These are phyloP conservation scores for Nephotettix cincticeps DNA, from an alignment of 1,140 invertebrate genomes.

Conservation along the genomic window DNA sequence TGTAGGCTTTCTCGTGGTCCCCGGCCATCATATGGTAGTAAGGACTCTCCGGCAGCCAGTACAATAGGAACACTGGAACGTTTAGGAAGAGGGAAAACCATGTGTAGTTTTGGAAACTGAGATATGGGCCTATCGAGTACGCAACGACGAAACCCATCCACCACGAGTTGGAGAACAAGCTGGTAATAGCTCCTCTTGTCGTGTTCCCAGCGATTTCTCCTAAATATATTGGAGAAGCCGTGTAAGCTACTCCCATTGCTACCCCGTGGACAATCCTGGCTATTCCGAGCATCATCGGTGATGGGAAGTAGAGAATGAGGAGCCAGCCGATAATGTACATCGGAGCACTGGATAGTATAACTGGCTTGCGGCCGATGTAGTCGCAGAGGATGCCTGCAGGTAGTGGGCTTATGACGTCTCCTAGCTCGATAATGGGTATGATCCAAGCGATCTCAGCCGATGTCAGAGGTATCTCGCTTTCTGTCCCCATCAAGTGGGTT, in stretches of 20 bases:
- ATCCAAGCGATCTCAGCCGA: slow-evolving; percentile 50
- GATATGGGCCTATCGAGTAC: slow-evolving; percentile 71
- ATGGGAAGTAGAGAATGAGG: slow-evolving; percentile 50
- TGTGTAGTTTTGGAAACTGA: slow-evolving; percentile 65
- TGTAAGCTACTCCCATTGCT: slow-evolving; percentile 57
- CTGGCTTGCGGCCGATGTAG: slow-evolving; percentile 67
- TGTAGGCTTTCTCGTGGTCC: slow-evolving; percentile 50
- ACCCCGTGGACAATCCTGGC: slow-evolving; percentile 54
- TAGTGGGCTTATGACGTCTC: slow-evolving; percentile 38
- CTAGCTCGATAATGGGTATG: slow-evolving; percentile 30
- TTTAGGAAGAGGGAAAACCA: slow-evolving; percentile 61
- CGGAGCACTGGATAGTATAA: slow-evolving; percentile 64
- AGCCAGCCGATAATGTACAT: slow-evolving; percentile 50
- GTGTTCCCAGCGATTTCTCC: slow-evolving; percentile 65
- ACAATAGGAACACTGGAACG: slow-evolving; percentile 62
- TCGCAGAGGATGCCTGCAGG: slow-evolving; percentile 58
- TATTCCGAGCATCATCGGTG: slow-evolving; percentile 16
- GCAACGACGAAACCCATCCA: slow-evolving; percentile 72
- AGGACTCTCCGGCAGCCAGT: slow-evolving; percentile 80
- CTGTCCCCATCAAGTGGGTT: slow-evolving; percentile 48
- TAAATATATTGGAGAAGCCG: slow-evolving; percentile 55
- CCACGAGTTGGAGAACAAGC: slow-evolving; percentile 66
- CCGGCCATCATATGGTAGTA: slow-evolving; percentile 62
- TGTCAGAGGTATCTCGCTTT: slow-evolving; percentile 54
- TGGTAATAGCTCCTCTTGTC: slow-evolving; percentile 60